A percentile compares a stretch with the other conserved stretches of the same genome.
Evolutionary conservation across 1,140 invertebrate genomes (phyloP).

Genomic region (Odontomachus brunneus): DNA sequence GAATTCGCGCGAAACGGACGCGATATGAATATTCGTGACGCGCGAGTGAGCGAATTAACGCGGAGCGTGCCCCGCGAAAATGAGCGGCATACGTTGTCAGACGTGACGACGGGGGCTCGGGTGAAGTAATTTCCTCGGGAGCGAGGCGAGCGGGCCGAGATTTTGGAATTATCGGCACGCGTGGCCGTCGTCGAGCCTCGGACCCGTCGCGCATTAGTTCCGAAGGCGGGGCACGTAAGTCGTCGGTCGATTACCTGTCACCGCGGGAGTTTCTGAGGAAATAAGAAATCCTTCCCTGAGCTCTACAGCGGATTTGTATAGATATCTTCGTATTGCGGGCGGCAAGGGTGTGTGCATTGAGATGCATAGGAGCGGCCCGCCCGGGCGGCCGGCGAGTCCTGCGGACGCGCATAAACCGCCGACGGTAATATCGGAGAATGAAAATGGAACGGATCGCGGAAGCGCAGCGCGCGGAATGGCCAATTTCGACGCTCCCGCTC

Average conservation of each 20-base stretch:
- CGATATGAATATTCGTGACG: background rate
- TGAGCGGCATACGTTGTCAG: background rate
- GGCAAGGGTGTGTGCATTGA: conserved; percentile 47
- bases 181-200: background rate
- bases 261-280: conserved; percentile 64
- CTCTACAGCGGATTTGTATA: conserved; percentile 63
- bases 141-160: background rate
- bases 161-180: conserved; percentile 47
- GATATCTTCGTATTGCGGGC: conserved; percentile 38
- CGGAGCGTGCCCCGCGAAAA: background rate
- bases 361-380: conserved; percentile 57
- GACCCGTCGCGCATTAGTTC: conserved; percentile 22
- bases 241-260: conserved; percentile 67
- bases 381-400: conserved; percentile 37
- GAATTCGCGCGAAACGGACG: no score
- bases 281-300: conserved; percentile 62
- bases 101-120: background rate
- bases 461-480: conserved; percentile 35
- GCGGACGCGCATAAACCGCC: conserved; percentile 45
- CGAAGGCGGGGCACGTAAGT: conserved; percentile 61
- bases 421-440: conserved; percentile 66
- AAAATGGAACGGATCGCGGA: conserved; percentile 59
- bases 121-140: conserved; percentile 16
- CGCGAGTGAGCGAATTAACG: background rate
- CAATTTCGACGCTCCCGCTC: conserved; percentile 52